phyloP scores from a whole-genome alignment of 2,113 vertebrate species.

The Acanthisitta chloris region DNA sequence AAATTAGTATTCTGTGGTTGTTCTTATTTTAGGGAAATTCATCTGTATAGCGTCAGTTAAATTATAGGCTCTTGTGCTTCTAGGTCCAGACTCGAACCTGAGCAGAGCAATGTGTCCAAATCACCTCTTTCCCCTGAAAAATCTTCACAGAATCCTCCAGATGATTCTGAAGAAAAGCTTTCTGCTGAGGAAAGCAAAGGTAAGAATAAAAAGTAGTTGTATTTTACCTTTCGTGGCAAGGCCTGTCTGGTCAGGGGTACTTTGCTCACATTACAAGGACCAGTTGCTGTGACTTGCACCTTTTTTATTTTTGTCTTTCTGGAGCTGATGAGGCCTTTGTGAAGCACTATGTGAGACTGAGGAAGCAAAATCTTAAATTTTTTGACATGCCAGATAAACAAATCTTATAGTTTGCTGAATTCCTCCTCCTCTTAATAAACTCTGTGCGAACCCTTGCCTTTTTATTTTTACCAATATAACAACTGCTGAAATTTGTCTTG shows the following conservation, averaged over 20 bases:
- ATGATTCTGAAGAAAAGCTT: constrained; percentile 74
- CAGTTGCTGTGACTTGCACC: not conserved
- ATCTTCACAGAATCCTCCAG: not conserved
- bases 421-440: not conserved
- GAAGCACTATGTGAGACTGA: not conserved
- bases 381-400: not conserved
- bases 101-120: constrained; percentile 69
- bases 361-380: not conserved
- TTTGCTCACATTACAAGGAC: not conserved
- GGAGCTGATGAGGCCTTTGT: not conserved
- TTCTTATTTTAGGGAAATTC: not conserved
- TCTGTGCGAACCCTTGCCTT: not conserved
- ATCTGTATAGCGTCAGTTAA: not conserved
- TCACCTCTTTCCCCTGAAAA: constrained; percentile 49
- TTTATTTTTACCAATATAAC: not conserved
- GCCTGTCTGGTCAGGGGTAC: not conserved
- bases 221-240: not conserved
- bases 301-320: not conserved
- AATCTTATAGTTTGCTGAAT: not conserved
- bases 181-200: constrained; percentile 79
- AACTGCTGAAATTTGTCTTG: not conserved
- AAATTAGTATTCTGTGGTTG: not conserved
- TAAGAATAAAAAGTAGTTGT: not conserved
- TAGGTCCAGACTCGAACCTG: constrained; percentile 90
- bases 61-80: not conserved